Percentiles rank a stretch among this genome's conserved stretches.
Conservation (phyloP, 2,797 vertebrate genomes). For the Gobio occitaniae region DNA sequence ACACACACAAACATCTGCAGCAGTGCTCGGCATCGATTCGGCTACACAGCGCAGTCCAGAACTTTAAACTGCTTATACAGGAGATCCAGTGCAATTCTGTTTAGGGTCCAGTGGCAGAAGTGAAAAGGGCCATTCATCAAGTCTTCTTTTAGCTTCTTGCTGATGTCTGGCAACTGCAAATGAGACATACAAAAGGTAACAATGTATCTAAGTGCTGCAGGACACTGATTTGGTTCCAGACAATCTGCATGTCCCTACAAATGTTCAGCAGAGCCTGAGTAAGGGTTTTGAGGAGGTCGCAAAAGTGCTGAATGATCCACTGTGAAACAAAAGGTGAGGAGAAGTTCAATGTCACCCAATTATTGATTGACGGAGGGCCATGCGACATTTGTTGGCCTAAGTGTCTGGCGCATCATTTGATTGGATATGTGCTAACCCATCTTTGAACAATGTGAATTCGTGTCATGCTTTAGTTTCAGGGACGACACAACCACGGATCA, state of each 20-base stretch:
- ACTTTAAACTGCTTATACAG: conserved; percentile 64
- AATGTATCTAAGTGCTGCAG: conserved; percentile 29
- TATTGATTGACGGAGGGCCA: conserved; percentile 51
- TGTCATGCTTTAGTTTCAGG: conserved; percentile 29
- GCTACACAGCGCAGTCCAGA: conserved; percentile 43
- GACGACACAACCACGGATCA: not conserved
- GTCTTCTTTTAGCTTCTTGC: conserved; percentile 59
- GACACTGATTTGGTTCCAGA: conserved; percentile 34
- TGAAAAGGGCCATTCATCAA: conserved; percentile 55
- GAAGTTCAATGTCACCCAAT: conserved; percentile 56
- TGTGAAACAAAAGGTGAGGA: conserved; percentile 46
- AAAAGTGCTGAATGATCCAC: conserved; percentile 54
- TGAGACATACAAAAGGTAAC: conserved; percentile 51
- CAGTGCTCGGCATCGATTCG: conserved; percentile 54
- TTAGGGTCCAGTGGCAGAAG: conserved; percentile 51
- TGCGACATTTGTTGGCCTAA: conserved; percentile 10
- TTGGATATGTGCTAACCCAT: conserved; percentile 19
- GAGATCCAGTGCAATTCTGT: conserved; percentile 56
- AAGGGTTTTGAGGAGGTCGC: conserved; percentile 46
- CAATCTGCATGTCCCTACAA: conserved; percentile 44
- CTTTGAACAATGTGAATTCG: not conserved
- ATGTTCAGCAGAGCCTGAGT: conserved; percentile 37
- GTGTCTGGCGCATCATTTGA: conserved; percentile 26
- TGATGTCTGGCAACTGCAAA: conserved; percentile 38
- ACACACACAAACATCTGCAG: conserved; percentile 58